Evolutionary conservation across 2,888 invertebrate species (phyloP), one percentile per base, ranked within the genome.

Genomic region (Homarus gammarus): DNA sequence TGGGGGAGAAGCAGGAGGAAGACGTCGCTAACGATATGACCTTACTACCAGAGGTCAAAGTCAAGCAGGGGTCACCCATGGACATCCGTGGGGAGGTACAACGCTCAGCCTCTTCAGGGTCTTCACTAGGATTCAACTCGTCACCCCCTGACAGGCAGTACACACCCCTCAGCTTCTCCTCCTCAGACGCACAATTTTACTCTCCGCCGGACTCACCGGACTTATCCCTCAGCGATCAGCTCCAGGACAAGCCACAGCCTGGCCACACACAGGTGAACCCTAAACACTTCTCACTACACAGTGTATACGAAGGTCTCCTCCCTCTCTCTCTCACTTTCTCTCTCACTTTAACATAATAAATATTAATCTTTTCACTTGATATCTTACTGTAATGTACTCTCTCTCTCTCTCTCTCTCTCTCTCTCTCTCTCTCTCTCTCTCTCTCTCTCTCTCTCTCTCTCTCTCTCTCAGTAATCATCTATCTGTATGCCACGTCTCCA

Each of bases 141-240:
- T 49, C 49, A 15, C 84, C 75, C 18, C 78, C 40, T 0, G 91
- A 91, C 44, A 72, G 91, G 31, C 91, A 90, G 78, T 88, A 90
- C 64, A 90, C 91, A 3, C 91, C 91, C 6, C 84, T 91, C 22
- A 91, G 91, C 73, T 85, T 90, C 72, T 91, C 91, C 40, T 91
- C 91, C 31, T 91, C 91, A 8, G 91, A 91, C 40, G 91, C 91
- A 1, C 90, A 90, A 40, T 91, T 91, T 79, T 91, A 91, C 73
- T 91, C 91, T 6, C 91, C 91, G 5, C 90, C 90, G 18, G 90
- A 91, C 75, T 91, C 91, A 40, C 91, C 90, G 2, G 91, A 90
- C 27, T 64, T 90, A 27, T 90, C 90, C 49, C 78, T 90, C 78
- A 90, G 87, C 75, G 90, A 90, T 49, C 87, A 90, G 68, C 87